Base-by-base conservation (phyloP, 2,888 invertebrate species). In the Drosophila hamatofila region DNA sequence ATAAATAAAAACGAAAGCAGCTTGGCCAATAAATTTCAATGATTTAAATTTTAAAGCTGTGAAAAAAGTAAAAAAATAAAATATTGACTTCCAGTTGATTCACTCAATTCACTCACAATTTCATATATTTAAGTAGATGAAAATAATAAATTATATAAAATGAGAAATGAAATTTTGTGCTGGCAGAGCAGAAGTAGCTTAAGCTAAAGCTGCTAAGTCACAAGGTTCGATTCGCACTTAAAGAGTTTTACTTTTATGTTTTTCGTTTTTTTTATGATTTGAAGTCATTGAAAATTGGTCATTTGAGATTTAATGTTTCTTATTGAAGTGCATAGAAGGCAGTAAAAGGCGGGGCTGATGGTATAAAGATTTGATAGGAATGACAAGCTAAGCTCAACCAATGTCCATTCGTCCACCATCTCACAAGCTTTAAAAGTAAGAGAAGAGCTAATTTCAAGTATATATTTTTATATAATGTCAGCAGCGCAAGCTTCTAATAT, bases 121-220 rank as follows among this genome's bases (percentile, higher is more conserved):
- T 49, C 18, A 14, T 30, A 49, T 49, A 49, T 49, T 49, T 49
- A 30, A 49, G 49, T 8, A 30, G 30, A 49, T 49, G 30, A 30
- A 30, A 49, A 49, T 21, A 49, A 49, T 49, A 33, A 49, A 33
- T 49, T 18, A 18, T 49, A 49, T 49, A 3, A 21, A 49, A 49
- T 49, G 49, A 14, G 18, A 18, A 30, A 30, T 49, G 12, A 30
- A 49, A 33, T 49, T 30, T 30, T 12, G 27, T 18, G 48, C 18
- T n/a, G 18, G 2, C 25, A n/a, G 25, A n/a, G n/a, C 48, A n/a
- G 18, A 49, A 30, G 30, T 49, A 30, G 49, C 49, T 49, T 30
- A 33, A 18, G 18, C 14, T 1, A 14, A 21, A 21, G 49, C 27
- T 49, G 49, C n/a, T 0, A 30, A 49, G 18, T 33, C n/a, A 18